phyloP scores from a whole-genome alignment of 2,888 invertebrate genomes.

The Pachycephus smyrnensis region DNA sequence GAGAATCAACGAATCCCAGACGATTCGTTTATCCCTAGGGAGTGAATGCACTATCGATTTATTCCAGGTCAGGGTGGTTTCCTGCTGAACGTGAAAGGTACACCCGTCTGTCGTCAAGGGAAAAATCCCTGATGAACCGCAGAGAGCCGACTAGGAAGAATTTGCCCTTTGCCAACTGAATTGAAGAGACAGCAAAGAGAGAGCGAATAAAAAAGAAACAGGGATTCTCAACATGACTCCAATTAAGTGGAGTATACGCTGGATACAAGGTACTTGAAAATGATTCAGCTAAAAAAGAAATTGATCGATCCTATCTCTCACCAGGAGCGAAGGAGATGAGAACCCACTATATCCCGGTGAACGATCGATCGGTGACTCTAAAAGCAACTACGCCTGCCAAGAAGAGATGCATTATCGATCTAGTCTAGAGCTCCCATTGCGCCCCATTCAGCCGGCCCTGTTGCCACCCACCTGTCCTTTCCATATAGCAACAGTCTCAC shows the following conservation, averaged over 20 bases:
- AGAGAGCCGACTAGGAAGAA: constrained; percentile 6
- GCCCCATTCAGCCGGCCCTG: constrained; percentile 43
- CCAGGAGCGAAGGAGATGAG: not conserved
- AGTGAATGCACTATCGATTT: constrained; percentile 30
- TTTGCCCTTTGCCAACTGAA: not conserved
- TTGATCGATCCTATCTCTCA: not conserved
- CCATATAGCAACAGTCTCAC: constrained; percentile 53
- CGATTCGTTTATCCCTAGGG: not conserved
- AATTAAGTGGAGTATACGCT: not conserved
- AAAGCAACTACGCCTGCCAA: constrained; percentile 51
- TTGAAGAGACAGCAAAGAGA: not conserved
- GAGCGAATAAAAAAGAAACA: not conserved
- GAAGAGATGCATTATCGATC: constrained; percentile 62
- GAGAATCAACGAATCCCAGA: not conserved
- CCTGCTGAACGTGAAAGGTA: not conserved
- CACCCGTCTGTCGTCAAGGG: not conserved
- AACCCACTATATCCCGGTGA: not conserved
- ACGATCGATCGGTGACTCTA: constrained; percentile 40
- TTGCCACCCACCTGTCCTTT: constrained; percentile 57
- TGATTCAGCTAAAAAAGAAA: not conserved
- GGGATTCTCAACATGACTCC: not conserved
- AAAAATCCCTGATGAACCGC: constrained; percentile 7
- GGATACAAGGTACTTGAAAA: not conserved
- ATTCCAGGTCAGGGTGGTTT: not conserved
- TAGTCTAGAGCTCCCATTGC: constrained; percentile 53